Percentiles rank a stretch among this genome's conserved stretches.
Conservation (phyloP, 1,140 invertebrate genomes). For the Zaprionus kolodkinae region DNA sequence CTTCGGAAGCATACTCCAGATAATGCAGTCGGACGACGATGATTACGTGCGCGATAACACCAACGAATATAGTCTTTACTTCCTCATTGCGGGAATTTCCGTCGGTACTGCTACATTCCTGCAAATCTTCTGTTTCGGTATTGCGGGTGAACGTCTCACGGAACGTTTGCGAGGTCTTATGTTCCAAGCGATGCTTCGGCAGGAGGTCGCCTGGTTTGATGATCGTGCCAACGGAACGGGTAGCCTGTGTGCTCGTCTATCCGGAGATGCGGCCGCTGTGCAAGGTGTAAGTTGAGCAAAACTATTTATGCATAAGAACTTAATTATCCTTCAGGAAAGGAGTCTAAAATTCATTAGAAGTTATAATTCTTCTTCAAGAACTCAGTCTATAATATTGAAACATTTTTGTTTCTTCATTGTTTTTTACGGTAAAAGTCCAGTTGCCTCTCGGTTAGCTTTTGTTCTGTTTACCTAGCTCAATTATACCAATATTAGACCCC, state of each 20-base stretch:
- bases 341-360: background rate
- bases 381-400: too few relatives aligned
- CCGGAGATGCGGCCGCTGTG: conserved; percentile 90
- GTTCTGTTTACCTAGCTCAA: background rate
- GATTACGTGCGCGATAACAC: conserved; percentile 86
- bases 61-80: conserved; percentile 86
- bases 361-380: too few relatives aligned
- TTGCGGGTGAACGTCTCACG: conserved; percentile 90
- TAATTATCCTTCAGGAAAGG: background rate
- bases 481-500: background rate
- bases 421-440: background rate
- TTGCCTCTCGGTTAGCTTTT: background rate
- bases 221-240: conserved; percentile 88
- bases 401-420: too few relatives aligned
- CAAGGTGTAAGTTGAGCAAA: conserved; percentile 87
- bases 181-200: conserved; percentile 88
- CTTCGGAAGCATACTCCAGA: conserved; percentile 91
- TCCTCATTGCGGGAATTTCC: conserved; percentile 88
- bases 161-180: conserved; percentile 87
- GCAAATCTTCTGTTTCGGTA: conserved; percentile 86
- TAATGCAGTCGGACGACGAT: conserved; percentile 84
- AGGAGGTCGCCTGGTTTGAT: conserved; percentile 92
- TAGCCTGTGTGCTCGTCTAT: conserved; percentile 88
- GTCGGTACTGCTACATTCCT: conserved; percentile 87
- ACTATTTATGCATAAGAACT: background rate